Conservation (phyloP, 2,797 vertebrate species). For the Premnoplex brunnescens region DNA sequence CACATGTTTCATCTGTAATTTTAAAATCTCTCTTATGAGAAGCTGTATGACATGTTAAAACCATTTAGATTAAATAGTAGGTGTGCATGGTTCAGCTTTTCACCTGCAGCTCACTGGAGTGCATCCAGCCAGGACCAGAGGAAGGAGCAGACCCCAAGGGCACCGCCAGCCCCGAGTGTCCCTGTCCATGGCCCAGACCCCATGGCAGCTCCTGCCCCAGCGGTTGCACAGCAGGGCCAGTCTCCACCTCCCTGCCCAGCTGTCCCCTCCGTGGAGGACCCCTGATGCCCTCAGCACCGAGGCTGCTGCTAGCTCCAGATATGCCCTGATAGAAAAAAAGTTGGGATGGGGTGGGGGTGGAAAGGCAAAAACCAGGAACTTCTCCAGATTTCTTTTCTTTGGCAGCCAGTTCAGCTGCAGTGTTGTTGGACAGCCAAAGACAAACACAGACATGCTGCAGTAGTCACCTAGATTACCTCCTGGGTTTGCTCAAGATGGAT, state of each 20-base stretch:
- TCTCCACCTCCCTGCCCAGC: not conserved
- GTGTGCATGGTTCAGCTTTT: not conserved
- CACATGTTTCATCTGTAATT: not conserved
- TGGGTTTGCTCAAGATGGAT: not conserved
- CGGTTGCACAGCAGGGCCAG: accelerated
- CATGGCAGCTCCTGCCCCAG: not conserved
- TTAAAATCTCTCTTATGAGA: not conserved
- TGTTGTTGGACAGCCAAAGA: not conserved
- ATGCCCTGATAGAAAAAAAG: not conserved
- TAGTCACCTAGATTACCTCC: not conserved
- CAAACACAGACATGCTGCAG: not conserved
- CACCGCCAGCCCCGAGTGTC: accelerated
- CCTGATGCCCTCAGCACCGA: accelerated
- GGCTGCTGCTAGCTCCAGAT: not conserved
- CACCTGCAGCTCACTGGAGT: not conserved
- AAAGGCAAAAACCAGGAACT: not conserved
- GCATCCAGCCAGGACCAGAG: not conserved
- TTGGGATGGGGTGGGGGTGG: no score
- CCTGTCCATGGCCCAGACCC: accelerated
- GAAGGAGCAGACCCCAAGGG: accelerated
- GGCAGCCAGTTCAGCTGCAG: not conserved
- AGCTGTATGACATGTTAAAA: not conserved
- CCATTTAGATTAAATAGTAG: not conserved
- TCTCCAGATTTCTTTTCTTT: not conserved
- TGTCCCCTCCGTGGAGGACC: not conserved